Conservation (phyloP, 2,113 vertebrate genomes). For the Gavialis gangeticus region DNA sequence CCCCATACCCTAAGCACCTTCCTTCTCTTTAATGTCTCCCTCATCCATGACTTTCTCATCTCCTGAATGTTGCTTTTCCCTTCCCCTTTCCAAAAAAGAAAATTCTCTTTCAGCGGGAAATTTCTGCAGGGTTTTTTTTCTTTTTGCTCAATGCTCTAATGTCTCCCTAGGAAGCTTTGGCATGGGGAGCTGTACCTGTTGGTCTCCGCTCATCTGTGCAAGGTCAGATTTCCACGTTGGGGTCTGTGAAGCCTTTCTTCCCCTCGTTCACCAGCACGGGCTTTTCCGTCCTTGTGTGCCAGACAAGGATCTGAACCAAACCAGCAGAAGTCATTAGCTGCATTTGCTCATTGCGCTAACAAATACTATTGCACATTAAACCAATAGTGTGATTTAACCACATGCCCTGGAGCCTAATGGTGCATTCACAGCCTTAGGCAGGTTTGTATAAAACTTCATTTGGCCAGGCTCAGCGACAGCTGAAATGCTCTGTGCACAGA, state of each 20-base stretch:
- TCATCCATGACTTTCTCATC: not conserved
- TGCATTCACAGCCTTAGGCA: conserved; percentile 8
- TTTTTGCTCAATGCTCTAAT: not conserved
- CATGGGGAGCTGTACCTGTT: conserved; percentile 6
- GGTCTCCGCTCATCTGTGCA: not conserved
- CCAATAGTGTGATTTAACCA: conserved; percentile 50
- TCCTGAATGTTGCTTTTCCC: not conserved
- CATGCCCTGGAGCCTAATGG: conserved; percentile 47
- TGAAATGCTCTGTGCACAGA: conserved; percentile 12
- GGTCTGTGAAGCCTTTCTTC: conserved; percentile 98
- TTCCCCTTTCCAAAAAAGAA: not conserved
- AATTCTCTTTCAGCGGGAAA: not conserved
- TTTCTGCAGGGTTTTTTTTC: not conserved
- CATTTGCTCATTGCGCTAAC: conserved; percentile 35
- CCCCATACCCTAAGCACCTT: not conserved
- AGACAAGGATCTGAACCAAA: conserved; percentile 92
- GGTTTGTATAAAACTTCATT: conserved; percentile 50
- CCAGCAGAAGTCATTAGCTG: conserved; percentile 49
- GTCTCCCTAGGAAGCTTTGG: not conserved
- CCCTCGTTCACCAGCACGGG: conserved; percentile 97
- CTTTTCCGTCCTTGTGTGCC: conserved; percentile 98
- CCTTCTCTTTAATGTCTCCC: not conserved
- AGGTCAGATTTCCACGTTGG: conserved; percentile 94
- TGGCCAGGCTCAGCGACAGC: conserved; percentile 13
- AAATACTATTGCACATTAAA: conserved; percentile 53